A percentile compares a stretch with the other conserved stretches of the same genome.
Conservation (phyloP, 2,888 invertebrate genomes). For the Lamellibrachia satsuma region DNA sequence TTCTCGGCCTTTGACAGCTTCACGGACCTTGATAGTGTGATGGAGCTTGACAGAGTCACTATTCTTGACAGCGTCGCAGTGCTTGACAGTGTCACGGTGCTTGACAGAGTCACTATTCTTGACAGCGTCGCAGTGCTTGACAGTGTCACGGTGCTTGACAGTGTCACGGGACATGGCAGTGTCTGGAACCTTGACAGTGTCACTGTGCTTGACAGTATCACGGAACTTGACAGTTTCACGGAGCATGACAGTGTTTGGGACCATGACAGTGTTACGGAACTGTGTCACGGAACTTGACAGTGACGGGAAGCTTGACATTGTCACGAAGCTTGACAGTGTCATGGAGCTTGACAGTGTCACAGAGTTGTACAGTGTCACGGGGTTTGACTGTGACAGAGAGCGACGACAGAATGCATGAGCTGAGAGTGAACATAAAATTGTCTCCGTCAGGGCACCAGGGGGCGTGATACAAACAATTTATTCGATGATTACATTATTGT, state of each 20-base stretch:
- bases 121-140: no score
- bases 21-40: neutral
- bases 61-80: neutral
- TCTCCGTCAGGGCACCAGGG: neutral
- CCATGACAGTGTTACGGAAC: neutral
- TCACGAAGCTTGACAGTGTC: neutral
- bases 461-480: constrained; percentile 6
- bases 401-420: neutral
- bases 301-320: neutral
- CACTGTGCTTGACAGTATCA: no score
- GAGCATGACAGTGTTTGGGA: no score
- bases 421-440: neutral
- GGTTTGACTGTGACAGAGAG: neutral
- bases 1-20: neutral
- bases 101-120: no score
- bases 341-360: neutral
- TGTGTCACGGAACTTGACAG: neutral
- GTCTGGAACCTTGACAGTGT: no score
- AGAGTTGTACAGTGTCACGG: neutral
- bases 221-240: no score
- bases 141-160: no score
- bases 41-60: neutral
- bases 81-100: no score
- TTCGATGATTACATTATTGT: neutral
- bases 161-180: no score